These are phyloP conservation scores for Hydrolagus colliei DNA, from an alignment of 2,797 vertebrate genomes.

Conservation along the genomic window DNA sequence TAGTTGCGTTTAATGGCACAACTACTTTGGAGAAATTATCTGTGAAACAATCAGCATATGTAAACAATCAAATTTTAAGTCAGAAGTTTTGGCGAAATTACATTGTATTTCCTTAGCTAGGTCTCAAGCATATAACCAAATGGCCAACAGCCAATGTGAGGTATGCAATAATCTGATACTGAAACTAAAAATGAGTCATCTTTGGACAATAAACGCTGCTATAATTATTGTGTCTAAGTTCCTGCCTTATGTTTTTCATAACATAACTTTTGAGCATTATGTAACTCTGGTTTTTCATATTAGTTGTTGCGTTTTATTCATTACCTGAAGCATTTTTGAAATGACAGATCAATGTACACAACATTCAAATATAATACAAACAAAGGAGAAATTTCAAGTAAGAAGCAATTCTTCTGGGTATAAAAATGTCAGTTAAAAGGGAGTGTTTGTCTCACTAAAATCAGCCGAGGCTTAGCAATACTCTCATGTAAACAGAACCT, in stretches of 20 bases:
- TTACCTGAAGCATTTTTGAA: background rate
- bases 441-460: background rate
- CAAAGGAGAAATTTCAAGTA: background rate
- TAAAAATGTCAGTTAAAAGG: background rate
- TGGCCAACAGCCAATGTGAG: background rate
- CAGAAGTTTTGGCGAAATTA: slow-evolving; percentile 1
- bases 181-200: background rate
- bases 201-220: background rate
- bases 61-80: background rate
- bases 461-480: background rate
- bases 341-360: background rate
- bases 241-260: background rate
- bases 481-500: background rate
- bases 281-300: background rate
- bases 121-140: background rate
- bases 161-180: background rate
- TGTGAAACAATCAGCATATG: background rate
- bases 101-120: background rate
- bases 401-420: background rate
- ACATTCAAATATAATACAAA: background rate
- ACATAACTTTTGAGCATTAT: background rate
- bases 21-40: background rate
- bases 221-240: background rate
- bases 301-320: background rate
- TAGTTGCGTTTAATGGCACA: background rate